A percentile compares a stretch with the other conserved stretches of the same genome.
phyloP scores from a whole-genome alignment of 2,888 invertebrate genomes.

The Apodemia duryi region DNA sequence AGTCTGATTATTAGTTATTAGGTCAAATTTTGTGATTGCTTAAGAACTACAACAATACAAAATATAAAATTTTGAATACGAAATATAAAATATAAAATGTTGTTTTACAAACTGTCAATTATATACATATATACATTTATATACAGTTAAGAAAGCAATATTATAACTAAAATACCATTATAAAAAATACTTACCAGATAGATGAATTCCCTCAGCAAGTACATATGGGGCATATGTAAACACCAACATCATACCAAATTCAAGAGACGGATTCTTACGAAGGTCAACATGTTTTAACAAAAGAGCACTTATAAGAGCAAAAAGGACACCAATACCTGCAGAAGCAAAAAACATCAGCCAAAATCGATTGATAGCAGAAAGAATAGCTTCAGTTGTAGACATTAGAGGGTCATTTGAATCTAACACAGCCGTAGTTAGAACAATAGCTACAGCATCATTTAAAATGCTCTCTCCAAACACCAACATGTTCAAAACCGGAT shows the following conservation, averaged over 20 bases:
- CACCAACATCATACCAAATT: slow-evolving; percentile 98
- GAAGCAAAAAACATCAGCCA: slow-evolving; percentile 99
- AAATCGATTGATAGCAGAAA: slow-evolving; percentile 93
- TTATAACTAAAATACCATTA: not conserved
- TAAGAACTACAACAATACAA: no score
- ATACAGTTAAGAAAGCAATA: not conserved
- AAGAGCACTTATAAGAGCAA: slow-evolving; percentile 95
- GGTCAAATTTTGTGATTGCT: no score
- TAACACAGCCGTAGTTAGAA: slow-evolving; percentile 93
- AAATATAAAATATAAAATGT: no score
- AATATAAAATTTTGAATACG: no score
- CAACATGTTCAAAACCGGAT: slow-evolving; percentile 99
- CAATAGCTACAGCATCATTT: slow-evolving; percentile 99
- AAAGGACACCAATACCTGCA: slow-evolving; percentile 96
- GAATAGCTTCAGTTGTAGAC: slow-evolving; percentile 90
- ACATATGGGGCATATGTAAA: slow-evolving; percentile 99
- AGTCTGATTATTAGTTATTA: no score
- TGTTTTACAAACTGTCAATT: not conserved
- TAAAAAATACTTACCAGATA: slow-evolving; percentile 83
- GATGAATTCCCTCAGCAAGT: slow-evolving; percentile 96
- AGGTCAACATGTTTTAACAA: slow-evolving; percentile 97
- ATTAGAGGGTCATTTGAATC: slow-evolving; percentile 80
- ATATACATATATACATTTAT: not conserved
- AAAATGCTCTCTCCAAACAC: slow-evolving; percentile 97
- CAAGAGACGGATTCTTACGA: slow-evolving; percentile 97